These are phyloP conservation scores for Chloropsis cyanopogon DNA, from an alignment of 2,113 vertebrate genomes.

Conservation along the genomic window DNA sequence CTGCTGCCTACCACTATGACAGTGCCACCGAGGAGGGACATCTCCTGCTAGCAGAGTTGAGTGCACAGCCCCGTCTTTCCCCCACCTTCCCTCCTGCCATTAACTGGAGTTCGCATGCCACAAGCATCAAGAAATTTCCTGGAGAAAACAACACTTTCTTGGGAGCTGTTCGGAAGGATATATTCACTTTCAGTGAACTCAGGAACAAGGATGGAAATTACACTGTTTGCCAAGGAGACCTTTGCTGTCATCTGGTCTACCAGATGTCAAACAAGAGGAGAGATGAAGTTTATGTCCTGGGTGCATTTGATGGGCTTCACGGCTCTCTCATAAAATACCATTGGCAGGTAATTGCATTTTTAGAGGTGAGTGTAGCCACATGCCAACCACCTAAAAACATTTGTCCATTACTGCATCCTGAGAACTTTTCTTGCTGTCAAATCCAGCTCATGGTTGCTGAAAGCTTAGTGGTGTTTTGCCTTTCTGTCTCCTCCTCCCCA, in stretches of 20 bases:
- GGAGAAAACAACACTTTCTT: neutral
- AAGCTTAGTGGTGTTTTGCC: neutral
- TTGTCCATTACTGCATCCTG: neutral
- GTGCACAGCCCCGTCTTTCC: neutral
- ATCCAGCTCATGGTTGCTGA: neutral
- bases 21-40: conserved; percentile 39
- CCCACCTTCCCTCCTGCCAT: neutral
- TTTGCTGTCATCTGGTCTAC: conserved; percentile 71
- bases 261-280: conserved; percentile 39
- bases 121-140: neutral
- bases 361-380: neutral
- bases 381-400: neutral
- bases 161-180: conserved; percentile 52
- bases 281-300: conserved; percentile 66
- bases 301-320: conserved; percentile 67
- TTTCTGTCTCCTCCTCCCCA: neutral
- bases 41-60: conserved; percentile 60
- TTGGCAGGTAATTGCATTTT: conserved; percentile 59
- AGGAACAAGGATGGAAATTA: conserved; percentile 30
- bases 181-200: conserved; percentile 67
- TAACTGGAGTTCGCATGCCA: conserved; percentile 59
- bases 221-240: conserved; percentile 68
- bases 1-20: conserved; percentile 57
- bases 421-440: neutral
- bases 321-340: conserved; percentile 68